Evolutionary conservation across 2,797 vertebrate genomes (phyloP).

Genomic region (Phylloscopus collybita): DNA sequence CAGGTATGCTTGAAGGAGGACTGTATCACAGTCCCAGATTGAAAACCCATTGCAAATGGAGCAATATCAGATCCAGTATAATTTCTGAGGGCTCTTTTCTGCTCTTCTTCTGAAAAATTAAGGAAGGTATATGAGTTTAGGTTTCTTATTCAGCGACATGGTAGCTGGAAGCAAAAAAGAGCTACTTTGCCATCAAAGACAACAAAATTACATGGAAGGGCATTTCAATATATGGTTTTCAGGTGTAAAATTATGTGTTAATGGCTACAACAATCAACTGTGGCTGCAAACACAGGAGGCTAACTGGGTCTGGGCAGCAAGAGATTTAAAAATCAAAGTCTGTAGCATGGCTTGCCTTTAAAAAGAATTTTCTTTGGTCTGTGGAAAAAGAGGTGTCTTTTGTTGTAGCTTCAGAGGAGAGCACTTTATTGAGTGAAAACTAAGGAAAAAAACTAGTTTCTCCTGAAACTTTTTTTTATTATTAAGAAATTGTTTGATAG

Average conservation of each 20-base stretch:
- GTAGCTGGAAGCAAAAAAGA: not conserved
- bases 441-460: not conserved
- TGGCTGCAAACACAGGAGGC: not conserved
- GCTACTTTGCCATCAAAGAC: not conserved
- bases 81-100: not conserved
- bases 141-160: not conserved
- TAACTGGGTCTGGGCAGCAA: not conserved
- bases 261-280: not conserved
- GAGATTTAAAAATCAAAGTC: not conserved
- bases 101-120: not conserved
- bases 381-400: not conserved
- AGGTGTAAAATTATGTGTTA: not conserved
- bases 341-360: not conserved
- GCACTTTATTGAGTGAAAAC: not conserved
- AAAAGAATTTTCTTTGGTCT: not conserved
- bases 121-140: not conserved
- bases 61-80: not conserved
- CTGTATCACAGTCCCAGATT: accelerated
- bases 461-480: not conserved
- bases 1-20: not conserved
- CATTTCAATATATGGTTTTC: not conserved
- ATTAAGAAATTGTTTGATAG: slow-evolving; percentile 5
- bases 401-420: not conserved
- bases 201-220: not conserved
- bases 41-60: not conserved